These are phyloP conservation scores for Himalopsyche phryganea DNA, from an alignment of 1,140 invertebrate species.

Conservation along the genomic window DNA sequence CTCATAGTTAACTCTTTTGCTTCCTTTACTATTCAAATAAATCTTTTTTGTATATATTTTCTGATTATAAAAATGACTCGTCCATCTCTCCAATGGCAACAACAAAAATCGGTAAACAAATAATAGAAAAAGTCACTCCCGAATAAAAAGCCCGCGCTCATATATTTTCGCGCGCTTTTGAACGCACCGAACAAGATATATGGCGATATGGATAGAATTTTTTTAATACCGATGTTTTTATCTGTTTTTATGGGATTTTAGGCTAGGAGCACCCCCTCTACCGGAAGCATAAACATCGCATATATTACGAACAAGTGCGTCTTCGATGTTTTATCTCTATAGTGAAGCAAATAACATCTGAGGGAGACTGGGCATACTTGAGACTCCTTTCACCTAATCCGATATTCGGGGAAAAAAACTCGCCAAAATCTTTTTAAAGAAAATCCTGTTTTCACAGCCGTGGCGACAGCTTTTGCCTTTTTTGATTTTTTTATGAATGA, in stretches of 20 bases:
- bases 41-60: too few relatives aligned
- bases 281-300: slow-evolving; percentile 1
- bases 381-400: background rate
- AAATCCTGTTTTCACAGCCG: too few relatives aligned
- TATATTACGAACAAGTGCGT: background rate
- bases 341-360: background rate
- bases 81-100: too few relatives aligned
- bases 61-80: too few relatives aligned
- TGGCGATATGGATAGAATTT: slow-evolving; percentile 1
- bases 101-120: too few relatives aligned
- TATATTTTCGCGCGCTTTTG: background rate
- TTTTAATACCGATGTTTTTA: slow-evolving; percentile 2
- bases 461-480: too few relatives aligned
- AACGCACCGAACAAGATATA: background rate
- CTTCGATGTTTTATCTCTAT: background rate
- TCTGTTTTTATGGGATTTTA: slow-evolving; percentile 3
- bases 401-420: background rate
- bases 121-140: too few relatives aligned
- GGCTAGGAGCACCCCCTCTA: background rate
- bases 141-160: too few relatives aligned
- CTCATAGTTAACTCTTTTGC: too few relatives aligned
- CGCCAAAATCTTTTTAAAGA: too few relatives aligned
- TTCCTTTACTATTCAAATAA: too few relatives aligned
- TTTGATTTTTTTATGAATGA: too few relatives aligned
- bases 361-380: background rate